Base-by-base conservation (phyloP, 2,797 vertebrate genomes). In the Todus mexicanus region DNA sequence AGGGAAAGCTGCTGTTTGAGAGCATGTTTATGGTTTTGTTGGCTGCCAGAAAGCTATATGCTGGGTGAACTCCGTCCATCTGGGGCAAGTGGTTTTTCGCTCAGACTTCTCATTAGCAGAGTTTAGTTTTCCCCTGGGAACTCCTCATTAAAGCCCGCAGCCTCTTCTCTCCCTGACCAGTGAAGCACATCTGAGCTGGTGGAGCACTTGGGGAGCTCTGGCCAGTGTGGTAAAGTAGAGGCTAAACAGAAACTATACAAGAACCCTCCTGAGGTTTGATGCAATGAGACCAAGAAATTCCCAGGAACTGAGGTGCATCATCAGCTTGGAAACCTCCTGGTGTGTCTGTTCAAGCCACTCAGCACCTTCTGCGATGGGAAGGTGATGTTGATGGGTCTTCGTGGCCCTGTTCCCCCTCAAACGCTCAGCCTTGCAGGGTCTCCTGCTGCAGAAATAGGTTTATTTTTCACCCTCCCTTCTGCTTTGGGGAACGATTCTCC, bases 71-170 rank as follows among this genome's bases (percentile, higher is more conserved):
- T 89, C 75, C 35, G 1, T 47, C 18, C 43, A 22, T 47, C 61
- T 54, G 42, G 15, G 40, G 71, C 76, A 59, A 21, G 42, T 59
- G 65, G 21, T 77, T 65, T 69, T 89, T 42, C 27, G 19, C 35
- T 63, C 86, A 87, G 83, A 26, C 40, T 53, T 88, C 83, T 94
- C 85, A 88, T 92, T 90, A 90, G 43, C 29, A 63, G 37, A 75
- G 56, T 64, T 90, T 71, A 57, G 21, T 64, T 91, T 93, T 94
- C 74, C 68, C 85, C 47, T 66, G 74, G 81, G 91, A 92, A 73
- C 33, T 53, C 76, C 80, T 76, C 73, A 42, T 90, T 91, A 78
- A 75, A 86, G 18, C 73, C 77, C 11, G 0, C 74, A 81, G 56
- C 31, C 56, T 72, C 66, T 70, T 64, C 45, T 70, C 35, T 81